Percentiles rank a stretch among this genome's conserved stretches.
These are phyloP conservation scores for Parotia lawesii DNA, from an alignment of 2,113 vertebrate species.

Conservation along the genomic window DNA sequence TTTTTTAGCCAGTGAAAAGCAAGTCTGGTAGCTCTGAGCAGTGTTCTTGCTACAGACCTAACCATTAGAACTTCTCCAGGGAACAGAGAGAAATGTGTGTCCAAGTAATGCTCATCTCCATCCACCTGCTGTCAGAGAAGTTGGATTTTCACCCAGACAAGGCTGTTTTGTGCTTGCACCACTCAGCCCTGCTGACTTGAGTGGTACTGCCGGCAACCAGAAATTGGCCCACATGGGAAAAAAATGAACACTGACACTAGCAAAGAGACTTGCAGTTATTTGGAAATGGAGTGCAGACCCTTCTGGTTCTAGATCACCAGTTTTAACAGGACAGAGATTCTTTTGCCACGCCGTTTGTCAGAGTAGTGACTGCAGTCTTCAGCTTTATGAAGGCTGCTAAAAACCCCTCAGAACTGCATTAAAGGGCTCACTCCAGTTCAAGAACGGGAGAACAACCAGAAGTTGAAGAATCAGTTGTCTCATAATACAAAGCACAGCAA, in stretches of 20 bases:
- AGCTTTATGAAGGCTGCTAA: not conserved
- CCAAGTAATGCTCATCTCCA: not conserved
- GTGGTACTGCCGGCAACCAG: not conserved
- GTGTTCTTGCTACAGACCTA: not conserved
- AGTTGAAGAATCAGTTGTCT: not conserved
- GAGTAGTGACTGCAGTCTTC: not conserved
- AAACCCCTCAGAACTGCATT: not conserved
- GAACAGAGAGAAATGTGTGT: not conserved
- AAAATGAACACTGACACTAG: not conserved
- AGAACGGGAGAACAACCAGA: not conserved
- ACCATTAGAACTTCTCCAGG: not conserved
- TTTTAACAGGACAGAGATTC: not conserved
- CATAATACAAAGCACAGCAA: not conserved
- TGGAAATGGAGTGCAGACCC: not conserved
- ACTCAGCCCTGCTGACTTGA: not conserved
- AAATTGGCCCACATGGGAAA: not conserved
- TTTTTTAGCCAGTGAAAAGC: not conserved
- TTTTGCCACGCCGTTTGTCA: not conserved
- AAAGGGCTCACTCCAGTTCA: not conserved
- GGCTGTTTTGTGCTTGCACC: no score
- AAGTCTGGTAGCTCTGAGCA: not conserved
- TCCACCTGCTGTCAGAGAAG: not conserved
- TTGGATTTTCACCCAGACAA: not conserved
- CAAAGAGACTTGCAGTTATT: not conserved
- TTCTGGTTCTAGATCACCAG: not conserved